Evolutionary conservation across 1,140 invertebrate species (phyloP).

Genomic region (Thaumetopoea pityocampa): DNA sequence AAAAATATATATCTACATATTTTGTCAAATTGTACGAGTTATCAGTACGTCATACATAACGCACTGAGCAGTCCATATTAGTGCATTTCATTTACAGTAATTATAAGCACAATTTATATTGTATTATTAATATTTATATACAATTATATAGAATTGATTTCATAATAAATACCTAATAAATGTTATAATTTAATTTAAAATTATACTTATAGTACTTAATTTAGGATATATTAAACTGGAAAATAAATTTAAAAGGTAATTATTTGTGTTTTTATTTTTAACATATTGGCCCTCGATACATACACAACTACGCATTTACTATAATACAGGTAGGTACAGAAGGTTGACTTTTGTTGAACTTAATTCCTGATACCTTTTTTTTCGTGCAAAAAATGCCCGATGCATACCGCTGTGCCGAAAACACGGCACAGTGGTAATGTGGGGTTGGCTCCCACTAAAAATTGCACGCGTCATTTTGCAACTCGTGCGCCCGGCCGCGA

Average conservation of each 20-base stretch:
- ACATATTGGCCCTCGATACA: neutral
- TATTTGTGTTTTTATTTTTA: conserved; percentile 28
- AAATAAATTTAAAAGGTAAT: conserved; percentile 72
- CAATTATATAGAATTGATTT: conserved; percentile 52
- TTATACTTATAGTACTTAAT: conserved; percentile 69
- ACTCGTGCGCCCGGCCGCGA: too few relatives aligned
- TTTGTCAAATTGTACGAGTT: conserved; percentile 28
- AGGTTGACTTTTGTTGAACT: too few relatives aligned
- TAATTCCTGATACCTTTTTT: too few relatives aligned
- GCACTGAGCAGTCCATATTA: conserved; percentile 59
- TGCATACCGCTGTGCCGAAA: too few relatives aligned
- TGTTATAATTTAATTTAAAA: conserved; percentile 69
- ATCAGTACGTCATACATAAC: conserved; percentile 22
- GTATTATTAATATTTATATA: conserved; percentile 56
- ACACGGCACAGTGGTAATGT: too few relatives aligned
- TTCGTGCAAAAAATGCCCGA: too few relatives aligned
- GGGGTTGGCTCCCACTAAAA: too few relatives aligned
- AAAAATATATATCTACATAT: conserved; percentile 21
- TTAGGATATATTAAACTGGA: conserved; percentile 65
- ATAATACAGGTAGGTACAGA: too few relatives aligned
- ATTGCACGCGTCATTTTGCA: too few relatives aligned
- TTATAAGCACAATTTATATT: conserved; percentile 63
- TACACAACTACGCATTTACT: too few relatives aligned
- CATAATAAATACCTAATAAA: conserved; percentile 65
- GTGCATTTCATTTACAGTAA: conserved; percentile 70